Percentiles rank a stretch among this genome's conserved stretches.
phyloP scores from a whole-genome alignment of 2,888 invertebrate species.

The Drosophila emarginata region DNA sequence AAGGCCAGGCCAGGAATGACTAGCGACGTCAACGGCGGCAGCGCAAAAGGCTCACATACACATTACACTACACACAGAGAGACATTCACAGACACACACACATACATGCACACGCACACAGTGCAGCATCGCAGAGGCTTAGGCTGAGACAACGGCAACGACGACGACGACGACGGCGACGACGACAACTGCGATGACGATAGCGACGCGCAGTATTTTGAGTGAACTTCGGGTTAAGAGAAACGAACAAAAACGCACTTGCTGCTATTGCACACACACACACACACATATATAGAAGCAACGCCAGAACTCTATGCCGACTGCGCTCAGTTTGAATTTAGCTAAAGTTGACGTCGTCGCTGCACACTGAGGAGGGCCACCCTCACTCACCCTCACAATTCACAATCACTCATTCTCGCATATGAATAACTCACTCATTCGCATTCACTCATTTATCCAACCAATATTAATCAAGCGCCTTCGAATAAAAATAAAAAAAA shows the following conservation, averaged over 20 bases:
- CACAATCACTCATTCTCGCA: background rate
- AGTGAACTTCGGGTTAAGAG: slow-evolving; percentile 21
- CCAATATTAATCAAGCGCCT: slow-evolving; percentile 17
- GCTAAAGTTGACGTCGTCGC: background rate
- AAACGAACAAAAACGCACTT: slow-evolving; percentile 17
- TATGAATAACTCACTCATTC: too few species aligned
- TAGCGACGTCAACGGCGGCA: slow-evolving; percentile 61
- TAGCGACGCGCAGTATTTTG: slow-evolving; percentile 18
- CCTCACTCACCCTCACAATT: background rate
- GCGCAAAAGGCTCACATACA: slow-evolving; percentile 44
- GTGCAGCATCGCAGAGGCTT: slow-evolving; percentile 52
- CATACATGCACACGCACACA: slow-evolving; percentile 60
- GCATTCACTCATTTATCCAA: background rate
- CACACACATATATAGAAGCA: background rate
- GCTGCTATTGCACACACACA: background rate
- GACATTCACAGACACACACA: slow-evolving; percentile 43
- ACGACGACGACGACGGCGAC: slow-evolving; percentile 26
- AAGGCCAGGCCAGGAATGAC: slow-evolving; percentile 26
- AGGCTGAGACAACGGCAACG: slow-evolving; percentile 26
- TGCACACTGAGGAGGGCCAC: background rate
- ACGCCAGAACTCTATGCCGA: slow-evolving; percentile 1
- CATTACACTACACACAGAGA: slow-evolving; percentile 18
- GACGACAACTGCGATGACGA: slow-evolving; percentile 6
- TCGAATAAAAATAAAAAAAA: background rate
- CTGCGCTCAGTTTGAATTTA: background rate